Evolutionary conservation across 2,797 vertebrate genomes (phyloP).

Genomic region (Knipowitschia caucasica): DNA sequence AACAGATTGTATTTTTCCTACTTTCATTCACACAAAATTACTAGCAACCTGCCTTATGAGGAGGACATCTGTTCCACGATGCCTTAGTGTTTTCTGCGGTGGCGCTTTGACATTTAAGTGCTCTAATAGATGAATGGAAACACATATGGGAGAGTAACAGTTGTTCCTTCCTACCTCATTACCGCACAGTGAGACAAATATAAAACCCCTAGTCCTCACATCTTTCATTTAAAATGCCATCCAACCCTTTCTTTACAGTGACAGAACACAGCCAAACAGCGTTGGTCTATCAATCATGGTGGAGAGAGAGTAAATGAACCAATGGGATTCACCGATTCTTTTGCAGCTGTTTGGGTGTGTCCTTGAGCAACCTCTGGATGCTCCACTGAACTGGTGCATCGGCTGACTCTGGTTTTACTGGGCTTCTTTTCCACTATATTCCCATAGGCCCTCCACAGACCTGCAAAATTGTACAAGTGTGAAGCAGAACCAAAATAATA

Average conservation of each 20-base stretch:
- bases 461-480: conserved; percentile 13
- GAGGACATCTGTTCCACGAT: conserved; percentile 28
- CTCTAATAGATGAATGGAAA: conserved; percentile 22
- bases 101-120: conserved; percentile 29
- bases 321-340: conserved; percentile 18
- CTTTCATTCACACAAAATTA: conserved; percentile 9
- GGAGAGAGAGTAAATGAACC: conserved; percentile 21
- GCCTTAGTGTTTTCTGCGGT: conserved; percentile 9
- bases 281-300: conserved; percentile 36
- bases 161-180: conserved; percentile 9
- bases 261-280: conserved; percentile 32
- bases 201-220: conserved; percentile 22
- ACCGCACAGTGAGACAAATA: conserved; percentile 4
- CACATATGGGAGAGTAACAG: conserved; percentile 11
- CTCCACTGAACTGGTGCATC: conserved; percentile 23
- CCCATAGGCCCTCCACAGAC: conserved; percentile 13
- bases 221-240: conserved; percentile 33
- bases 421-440: conserved; percentile 7
- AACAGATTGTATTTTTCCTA: conserved; percentile 19
- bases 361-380: conserved; percentile 43
- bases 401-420: conserved; percentile 10
- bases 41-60: conserved; percentile 14
- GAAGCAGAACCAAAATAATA: conserved; percentile 32
- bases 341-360: conserved; percentile 25
- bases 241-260: conserved; percentile 26